Base-by-base conservation (phyloP, 2,113 vertebrate genomes). In the Epinephelus lanceolatus region DNA sequence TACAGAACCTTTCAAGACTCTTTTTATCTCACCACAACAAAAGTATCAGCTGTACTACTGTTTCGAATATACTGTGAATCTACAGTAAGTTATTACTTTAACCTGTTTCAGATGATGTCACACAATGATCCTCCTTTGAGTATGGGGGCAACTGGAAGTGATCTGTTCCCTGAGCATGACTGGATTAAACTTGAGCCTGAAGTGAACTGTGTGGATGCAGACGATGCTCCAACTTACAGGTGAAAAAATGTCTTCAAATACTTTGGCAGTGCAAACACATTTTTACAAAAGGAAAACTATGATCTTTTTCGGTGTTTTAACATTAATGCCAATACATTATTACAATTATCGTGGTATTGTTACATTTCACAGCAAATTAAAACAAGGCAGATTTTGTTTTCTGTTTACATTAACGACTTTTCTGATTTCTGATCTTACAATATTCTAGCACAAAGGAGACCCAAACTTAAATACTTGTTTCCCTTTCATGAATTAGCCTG, bases 401-500 rank as follows among this genome's bases (percentile, higher is more conserved):
- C 1, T 52, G 17, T 60, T 60, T 60, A 17, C 15, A 33, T 33
- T 61, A 33, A 18, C 5, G 15, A 18, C 21, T 2, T 60, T 60
- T 60, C 30, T 37, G 33, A 5, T 60, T 60, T 60, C 30, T 37
- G 33, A 37, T 37, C 33, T 37, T 37, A 37, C 33, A 63, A n/a
- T 40, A 40, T 40, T 62, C 11, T 14, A 62, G 9, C 6, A 19
- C 19, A 63, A 63, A 40, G 17, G 10, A 30, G 61, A 5, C 2
- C 19, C 61, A n/a, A 40, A n/a, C 21, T 42, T 42, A 42, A 14
- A 42, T 1, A 14, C 5, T 42, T 14, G 21, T n/a, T 67, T 11
- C 23, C 4, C 10, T 23, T 37, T 10, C 2, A 47, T 10, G 4
- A 21, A 19, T 15, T 61, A 88, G 83, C 53, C 76, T 83, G 13